These are phyloP conservation scores for Boloria selene DNA, from an alignment of 2,888 invertebrate genomes.

Conservation along the genomic window DNA sequence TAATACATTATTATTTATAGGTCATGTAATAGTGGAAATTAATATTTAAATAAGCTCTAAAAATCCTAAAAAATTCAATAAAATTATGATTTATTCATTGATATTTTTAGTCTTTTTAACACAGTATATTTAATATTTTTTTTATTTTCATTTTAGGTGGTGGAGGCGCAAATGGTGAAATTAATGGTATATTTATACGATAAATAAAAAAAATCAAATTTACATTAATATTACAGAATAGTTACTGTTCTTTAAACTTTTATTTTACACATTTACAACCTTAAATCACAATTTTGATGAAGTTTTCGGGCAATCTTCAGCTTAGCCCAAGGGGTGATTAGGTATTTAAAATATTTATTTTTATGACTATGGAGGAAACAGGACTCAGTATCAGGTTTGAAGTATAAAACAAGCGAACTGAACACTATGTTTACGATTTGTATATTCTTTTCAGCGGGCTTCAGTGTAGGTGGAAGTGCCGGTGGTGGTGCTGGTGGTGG, in stretches of 20 bases:
- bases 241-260: neutral
- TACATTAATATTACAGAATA: neutral
- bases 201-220: neutral
- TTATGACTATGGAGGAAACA: neutral
- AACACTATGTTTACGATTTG: too few species aligned
- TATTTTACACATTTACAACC: too few species aligned
- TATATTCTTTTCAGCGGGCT: too few species aligned
- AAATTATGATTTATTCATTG: too few species aligned
- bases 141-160: conserved; percentile 6
- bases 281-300: too few species aligned
- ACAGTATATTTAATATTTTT: neutral
- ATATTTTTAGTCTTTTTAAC: neutral
- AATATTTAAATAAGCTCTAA: too few species aligned
- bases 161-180: conserved; percentile 10
- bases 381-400: conserved; percentile 4
- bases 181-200: conserved; percentile 5
- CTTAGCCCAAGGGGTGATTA: too few species aligned
- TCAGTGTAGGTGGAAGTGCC: conserved; percentile 3
- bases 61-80: too few species aligned
- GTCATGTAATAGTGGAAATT: too few species aligned
- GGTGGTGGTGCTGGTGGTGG: conserved; percentile 1
- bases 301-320: too few species aligned
- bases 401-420: neutral
- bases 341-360: neutral
- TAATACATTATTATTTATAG: too few species aligned